phyloP scores from a whole-genome alignment of 2,888 invertebrate species.

The Hybos culiciformis region DNA sequence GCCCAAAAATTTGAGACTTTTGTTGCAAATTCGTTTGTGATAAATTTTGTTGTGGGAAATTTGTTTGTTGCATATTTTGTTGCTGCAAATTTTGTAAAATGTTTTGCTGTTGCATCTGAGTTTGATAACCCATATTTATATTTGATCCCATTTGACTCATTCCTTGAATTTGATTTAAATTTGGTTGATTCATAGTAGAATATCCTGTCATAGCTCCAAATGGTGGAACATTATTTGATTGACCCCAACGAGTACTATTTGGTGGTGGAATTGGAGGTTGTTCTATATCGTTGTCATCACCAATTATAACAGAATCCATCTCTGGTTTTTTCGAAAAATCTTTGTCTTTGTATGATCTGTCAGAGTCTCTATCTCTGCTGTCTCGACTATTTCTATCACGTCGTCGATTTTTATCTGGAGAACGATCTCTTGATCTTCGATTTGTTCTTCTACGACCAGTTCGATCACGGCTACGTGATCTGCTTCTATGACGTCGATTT shows the following conservation, averaged over 20 bases:
- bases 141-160: neutral
- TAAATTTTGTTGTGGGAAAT: no score
- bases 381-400: constrained; percentile 32
- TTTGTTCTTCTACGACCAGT: constrained; percentile 33
- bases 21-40: neutral
- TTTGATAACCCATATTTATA: neutral
- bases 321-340: constrained; percentile 7
- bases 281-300: constrained; percentile 9
- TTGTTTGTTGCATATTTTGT: no score
- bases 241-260: constrained; percentile 3
- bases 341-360: constrained; percentile 31
- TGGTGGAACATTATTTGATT: neutral
- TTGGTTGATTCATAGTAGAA: neutral
- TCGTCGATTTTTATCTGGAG: constrained; percentile 41
- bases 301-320: neutral
- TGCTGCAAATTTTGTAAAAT: neutral
- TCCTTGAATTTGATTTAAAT: neutral
- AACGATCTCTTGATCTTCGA: constrained; percentile 20
- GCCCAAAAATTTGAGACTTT: neutral
- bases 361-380: constrained; percentile 37
- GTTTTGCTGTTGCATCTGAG: neutral
- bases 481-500: constrained; percentile 28
- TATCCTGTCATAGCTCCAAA: neutral
- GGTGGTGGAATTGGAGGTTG: constrained; percentile 13
- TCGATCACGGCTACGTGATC: constrained; percentile 40